Base-by-base conservation (phyloP, 2,888 invertebrate genomes). In the Neoaliturus tenellus region DNA sequence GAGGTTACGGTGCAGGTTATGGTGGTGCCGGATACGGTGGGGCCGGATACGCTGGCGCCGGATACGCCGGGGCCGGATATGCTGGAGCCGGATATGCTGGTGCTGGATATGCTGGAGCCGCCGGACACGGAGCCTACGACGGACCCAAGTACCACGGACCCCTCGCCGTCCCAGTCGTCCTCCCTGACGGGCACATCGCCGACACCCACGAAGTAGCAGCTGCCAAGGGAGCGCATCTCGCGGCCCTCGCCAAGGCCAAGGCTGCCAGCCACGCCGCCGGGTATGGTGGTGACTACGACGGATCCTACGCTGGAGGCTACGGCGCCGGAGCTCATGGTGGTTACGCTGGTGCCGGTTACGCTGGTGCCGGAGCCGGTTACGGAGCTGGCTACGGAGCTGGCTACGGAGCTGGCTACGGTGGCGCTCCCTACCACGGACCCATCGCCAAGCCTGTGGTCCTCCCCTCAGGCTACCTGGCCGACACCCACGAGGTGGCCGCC, bases 401-500 rank as follows among this genome's bases (percentile, higher is more conserved):
- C 80, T 85, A 82, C 8, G 51, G 28, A 17, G 85, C 85, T 23
- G 85, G 84, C 23, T 85, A 84, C 78, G 85, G 84, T 84, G 83
- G 85, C 80, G 80, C 85, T 73, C 83, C 84, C 55, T 84, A 84
- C 80, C 82, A 80, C 55, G 78, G 78, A 33, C 78, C 78, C 35
- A 28, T 71, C 51, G 69, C 83, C 80, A 78, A 78, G 28, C 78
- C 78, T 6, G 78, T 78, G 51, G 78, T 78, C 55, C 78, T 78
- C 31, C 81, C 80, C 71, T 69, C 84, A 12, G 86, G 86, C 35
- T 84, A 86, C 25, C 86, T 85, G 55, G 83, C 83, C 35, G 87
- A 87, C 82, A 87, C 86, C 44, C 86, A 86, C 69, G 87, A 87
- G 80, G 87, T 87, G 51, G 87, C 87, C 80, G 87, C 87, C 48